Base-by-base conservation (phyloP, 2,797 vertebrate species). In the Sebastes melanostomus region DNA sequence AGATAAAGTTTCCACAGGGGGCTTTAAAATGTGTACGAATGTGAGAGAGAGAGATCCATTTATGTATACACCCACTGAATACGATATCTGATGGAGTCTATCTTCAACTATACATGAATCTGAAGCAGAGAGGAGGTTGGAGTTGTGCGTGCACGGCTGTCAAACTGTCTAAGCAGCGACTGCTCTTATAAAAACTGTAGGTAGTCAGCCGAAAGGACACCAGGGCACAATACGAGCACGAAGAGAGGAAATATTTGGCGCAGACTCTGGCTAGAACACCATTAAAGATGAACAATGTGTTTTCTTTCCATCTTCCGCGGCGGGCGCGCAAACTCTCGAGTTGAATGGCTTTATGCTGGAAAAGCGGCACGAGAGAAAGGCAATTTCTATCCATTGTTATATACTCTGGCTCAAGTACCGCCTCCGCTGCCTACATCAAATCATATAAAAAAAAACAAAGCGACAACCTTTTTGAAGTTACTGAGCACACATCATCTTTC, bases 381-480 rank as follows among this genome's bases (percentile, higher is more conserved):
- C 88, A 86, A 91, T 90, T 91, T 88, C 78, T 50, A 75, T 66
- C 66, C 68, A 83, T 88, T 83, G 86, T 89, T 85, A 77, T 86
- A 60, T 78, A 55, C 75, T 81, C 77, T 85, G 82, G 24, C 75
- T 89, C 68, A 67, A 90, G 80, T 42, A 13, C 73, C 66, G 63
- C 81, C 82, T 75, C 67, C 8, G 46, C 80, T n/a, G 73, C 72
- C 56, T 56, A 88, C 85, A 87, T 86, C 77, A 72, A 89, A 89
- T 86, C 75, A 88, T 61, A 81, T 73, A 36, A 69, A 66, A 14
- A 63, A 70, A 77, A 84, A 83, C 78, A 87, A 82, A 84, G 85
- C 78, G 91, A 86, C 84, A 93, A 91, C 88, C 89, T 91, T 92
- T 93, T 93, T 84, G 80, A 84, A 88, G 91, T 80, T 82, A 81